Percentiles rank a stretch among this genome's conserved stretches.
These are phyloP conservation scores for Caenorhabditis parvicauda DNA, from an alignment of 2,888 invertebrate genomes.

Conservation along the genomic window DNA sequence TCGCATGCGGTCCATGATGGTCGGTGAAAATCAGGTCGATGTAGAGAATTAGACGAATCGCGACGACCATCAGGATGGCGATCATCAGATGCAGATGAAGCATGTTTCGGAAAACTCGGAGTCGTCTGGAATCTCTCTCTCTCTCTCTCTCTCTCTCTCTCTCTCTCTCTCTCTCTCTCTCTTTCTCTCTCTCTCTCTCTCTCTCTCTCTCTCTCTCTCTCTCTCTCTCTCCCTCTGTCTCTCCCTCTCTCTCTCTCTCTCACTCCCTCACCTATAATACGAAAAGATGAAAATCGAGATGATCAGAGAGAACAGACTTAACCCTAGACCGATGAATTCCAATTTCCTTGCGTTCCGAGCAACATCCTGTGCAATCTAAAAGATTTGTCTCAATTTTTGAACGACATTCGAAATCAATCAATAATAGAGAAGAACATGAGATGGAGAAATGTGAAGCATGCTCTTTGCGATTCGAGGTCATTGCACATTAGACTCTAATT, in stretches of 20 bases:
- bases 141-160: not conserved
- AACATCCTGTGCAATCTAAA: conserved; percentile 79
- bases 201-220: no score
- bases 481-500: no score
- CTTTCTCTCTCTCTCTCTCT: conserved; percentile 1
- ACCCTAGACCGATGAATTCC: conserved; percentile 77
- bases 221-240: not conserved
- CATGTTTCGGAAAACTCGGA: conserved; percentile 66
- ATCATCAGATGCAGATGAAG: conserved; percentile 67
- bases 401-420: no score
- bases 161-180: not conserved
- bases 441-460: no score
- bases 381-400: no score
- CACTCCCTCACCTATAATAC: conserved; percentile 74
- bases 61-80: conserved; percentile 65
- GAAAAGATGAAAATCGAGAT: conserved; percentile 79
- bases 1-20: conserved; percentile 56
- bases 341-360: conserved; percentile 77
- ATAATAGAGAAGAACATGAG: no score
- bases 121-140: conserved; percentile 64
- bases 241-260: not conserved
- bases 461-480: no score
- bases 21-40: conserved; percentile 65
- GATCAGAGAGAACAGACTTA: conserved; percentile 76
- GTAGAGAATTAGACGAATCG: conserved; percentile 64